Percentiles rank a stretch among this genome's conserved stretches.
Evolutionary conservation across 2,797 vertebrate genomes (phyloP).

Genomic region (Limosa lapponica): DNA sequence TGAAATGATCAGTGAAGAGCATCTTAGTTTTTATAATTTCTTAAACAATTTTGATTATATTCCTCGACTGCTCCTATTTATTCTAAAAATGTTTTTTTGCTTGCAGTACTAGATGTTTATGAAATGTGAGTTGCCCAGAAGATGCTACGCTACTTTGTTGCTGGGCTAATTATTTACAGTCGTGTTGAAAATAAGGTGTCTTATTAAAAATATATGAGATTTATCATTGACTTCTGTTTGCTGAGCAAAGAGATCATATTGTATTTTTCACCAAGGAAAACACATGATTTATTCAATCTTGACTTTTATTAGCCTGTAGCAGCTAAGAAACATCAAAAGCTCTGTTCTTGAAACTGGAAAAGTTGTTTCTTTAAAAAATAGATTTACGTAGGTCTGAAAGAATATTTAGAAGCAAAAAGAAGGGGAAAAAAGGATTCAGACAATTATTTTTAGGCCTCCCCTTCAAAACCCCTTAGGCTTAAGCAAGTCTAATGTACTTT

Average conservation of each 20-base stretch:
- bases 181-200: not conserved
- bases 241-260: constrained; percentile 1
- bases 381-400: not conserved
- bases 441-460: not conserved
- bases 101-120: not conserved
- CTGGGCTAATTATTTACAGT: constrained; percentile 14
- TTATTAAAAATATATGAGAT: constrained; percentile 45
- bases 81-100: not conserved
- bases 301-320: not conserved
- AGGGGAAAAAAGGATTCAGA: not conserved
- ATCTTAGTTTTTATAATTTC: constrained; percentile 12
- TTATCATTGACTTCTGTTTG: constrained; percentile 14
- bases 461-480: not conserved
- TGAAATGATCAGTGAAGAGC: not conserved
- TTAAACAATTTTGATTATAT: not conserved
- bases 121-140: not conserved
- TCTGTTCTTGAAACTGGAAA: not conserved
- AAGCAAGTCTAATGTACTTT: not conserved
- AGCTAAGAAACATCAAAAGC: constrained; percentile 27
- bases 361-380: not conserved
- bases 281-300: constrained; percentile 5
- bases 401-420: not conserved
- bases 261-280: constrained; percentile 7
- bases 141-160: not conserved
- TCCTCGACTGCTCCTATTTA: not conserved